Evolutionary conservation across 1,140 invertebrate species (phyloP).

Genomic region (Megathymus violae): DNA sequence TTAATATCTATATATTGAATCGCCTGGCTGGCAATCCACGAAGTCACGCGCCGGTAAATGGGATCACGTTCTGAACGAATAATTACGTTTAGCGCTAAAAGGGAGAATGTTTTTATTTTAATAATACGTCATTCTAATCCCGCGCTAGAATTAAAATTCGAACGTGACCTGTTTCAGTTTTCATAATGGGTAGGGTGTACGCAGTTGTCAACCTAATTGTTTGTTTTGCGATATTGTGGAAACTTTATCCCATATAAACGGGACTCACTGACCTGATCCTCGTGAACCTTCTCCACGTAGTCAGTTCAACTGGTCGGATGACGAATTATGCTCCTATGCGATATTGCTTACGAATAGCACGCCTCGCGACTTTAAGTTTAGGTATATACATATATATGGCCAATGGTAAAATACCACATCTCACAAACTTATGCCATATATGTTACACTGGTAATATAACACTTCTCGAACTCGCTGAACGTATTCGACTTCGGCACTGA

Average conservation of each 20-base stretch:
- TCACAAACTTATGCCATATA: no score
- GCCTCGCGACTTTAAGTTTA: no score
- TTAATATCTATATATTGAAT: background rate
- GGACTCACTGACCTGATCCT: no score
- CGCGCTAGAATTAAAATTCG: constrained; percentile 23
- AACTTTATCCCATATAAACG: constrained; percentile 7
- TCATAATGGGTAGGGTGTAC: background rate
- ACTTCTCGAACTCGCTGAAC: no score
- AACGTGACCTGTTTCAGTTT: constrained; percentile 25
- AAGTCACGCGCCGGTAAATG: constrained; percentile 27
- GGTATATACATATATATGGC: no score
- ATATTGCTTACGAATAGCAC: no score
- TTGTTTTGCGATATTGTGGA: background rate
- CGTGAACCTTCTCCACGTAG: no score
- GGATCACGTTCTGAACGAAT: constrained; percentile 28
- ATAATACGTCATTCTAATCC: constrained; percentile 34
- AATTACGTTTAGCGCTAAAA: constrained; percentile 31
- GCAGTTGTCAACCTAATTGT: background rate
- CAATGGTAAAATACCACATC: no score
- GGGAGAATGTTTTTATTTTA: constrained; percentile 29
- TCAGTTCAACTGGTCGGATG: no score
- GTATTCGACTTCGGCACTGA: no score
- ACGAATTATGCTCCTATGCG: no score
- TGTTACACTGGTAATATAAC: no score
- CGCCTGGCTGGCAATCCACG: background rate